These are phyloP conservation scores for Oegoconia quadripuncta DNA, from an alignment of 2,888 invertebrate genomes.

Conservation along the genomic window DNA sequence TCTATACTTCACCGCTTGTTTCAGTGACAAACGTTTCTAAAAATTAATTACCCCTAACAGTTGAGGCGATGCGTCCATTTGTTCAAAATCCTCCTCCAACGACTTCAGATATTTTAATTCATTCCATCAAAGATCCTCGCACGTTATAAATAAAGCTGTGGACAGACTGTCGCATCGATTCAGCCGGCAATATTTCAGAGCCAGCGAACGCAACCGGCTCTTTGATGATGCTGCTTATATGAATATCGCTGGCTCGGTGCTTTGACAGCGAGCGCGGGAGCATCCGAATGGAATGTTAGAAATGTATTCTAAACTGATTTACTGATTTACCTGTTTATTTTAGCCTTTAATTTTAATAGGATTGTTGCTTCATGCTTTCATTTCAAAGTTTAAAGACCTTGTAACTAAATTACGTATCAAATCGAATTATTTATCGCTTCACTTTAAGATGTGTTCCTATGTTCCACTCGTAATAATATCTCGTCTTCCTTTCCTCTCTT, in stretches of 20 bases:
- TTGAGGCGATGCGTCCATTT: constrained; percentile 32
- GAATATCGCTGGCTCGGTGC: constrained; percentile 53
- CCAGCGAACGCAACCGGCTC: constrained; percentile 51
- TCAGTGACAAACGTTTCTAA: constrained; percentile 2
- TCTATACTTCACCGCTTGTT: not conserved
- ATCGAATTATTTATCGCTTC: too few species aligned
- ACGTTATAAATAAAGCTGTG: constrained; percentile 67
- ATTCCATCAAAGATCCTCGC: constrained; percentile 55
- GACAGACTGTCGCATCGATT: constrained; percentile 66
- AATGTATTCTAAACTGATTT: constrained; percentile 31
- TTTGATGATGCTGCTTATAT: constrained; percentile 71
- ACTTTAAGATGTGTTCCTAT: constrained; percentile 9
- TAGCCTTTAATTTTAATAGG: too few species aligned
- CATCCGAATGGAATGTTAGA: constrained; percentile 32
- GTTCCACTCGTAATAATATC: too few species aligned
- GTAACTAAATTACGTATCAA: too few species aligned
- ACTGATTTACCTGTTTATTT: constrained; percentile 18
- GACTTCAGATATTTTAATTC: constrained; percentile 43
- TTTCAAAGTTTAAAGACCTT: too few species aligned
- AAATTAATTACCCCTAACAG: constrained; percentile 22
- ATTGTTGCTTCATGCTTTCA: too few species aligned
- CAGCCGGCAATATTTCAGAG: constrained; percentile 69
- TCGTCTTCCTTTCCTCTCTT: too few species aligned
- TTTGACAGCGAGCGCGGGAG: constrained; percentile 43
- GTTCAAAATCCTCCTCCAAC: constrained; percentile 24